Percentiles rank a stretch among this genome's conserved stretches.
These are phyloP conservation scores for Sycophaga agraensis DNA, from an alignment of 1,140 invertebrate species.

Conservation along the genomic window DNA sequence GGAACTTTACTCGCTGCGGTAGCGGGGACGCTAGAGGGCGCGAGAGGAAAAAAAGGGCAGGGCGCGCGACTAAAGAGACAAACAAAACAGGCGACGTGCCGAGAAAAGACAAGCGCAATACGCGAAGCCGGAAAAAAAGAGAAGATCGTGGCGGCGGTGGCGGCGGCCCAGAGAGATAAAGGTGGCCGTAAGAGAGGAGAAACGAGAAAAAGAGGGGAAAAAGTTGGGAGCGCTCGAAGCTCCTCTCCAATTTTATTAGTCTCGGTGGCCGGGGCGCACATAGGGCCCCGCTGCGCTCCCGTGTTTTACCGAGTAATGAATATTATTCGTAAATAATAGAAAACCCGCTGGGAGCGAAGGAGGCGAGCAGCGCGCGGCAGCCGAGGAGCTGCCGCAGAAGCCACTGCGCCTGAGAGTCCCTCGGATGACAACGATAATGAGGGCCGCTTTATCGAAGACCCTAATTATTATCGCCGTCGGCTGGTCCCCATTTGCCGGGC, in stretches of 20 bases:
- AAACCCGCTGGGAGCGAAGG: too few species aligned
- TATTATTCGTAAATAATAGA: slow-evolving; percentile 25
- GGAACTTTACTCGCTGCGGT: slow-evolving; percentile 1
- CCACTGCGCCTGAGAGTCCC: too few species aligned
- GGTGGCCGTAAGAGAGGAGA: slow-evolving; percentile 8
- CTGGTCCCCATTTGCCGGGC: too few species aligned
- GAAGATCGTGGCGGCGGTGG: slow-evolving; percentile 10
- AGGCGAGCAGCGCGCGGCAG: too few species aligned
- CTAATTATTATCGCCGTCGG: too few species aligned
- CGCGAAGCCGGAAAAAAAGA: neutral
- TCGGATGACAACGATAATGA: too few species aligned
- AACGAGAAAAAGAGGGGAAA: slow-evolving; percentile 16
- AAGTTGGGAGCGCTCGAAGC: slow-evolving; percentile 28
- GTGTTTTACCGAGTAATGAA: slow-evolving; percentile 10
- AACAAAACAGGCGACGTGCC: slow-evolving; percentile 22
- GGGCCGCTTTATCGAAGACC: too few species aligned
- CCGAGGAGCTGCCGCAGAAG: too few species aligned
- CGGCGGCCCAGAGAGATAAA: slow-evolving; percentile 2
- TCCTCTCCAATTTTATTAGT: slow-evolving; percentile 25
- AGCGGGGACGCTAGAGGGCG: too few species aligned
- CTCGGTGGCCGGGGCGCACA: slow-evolving; percentile 4
- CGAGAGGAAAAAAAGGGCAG: neutral
- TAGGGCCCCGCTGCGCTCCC: neutral
- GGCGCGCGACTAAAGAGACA: slow-evolving; percentile 2
- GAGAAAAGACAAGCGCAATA: slow-evolving; percentile 24